A percentile compares a stretch with the other conserved stretches of the same genome.
Conservation (phyloP, 2,888 invertebrate species). For the Busseola fusca region DNA sequence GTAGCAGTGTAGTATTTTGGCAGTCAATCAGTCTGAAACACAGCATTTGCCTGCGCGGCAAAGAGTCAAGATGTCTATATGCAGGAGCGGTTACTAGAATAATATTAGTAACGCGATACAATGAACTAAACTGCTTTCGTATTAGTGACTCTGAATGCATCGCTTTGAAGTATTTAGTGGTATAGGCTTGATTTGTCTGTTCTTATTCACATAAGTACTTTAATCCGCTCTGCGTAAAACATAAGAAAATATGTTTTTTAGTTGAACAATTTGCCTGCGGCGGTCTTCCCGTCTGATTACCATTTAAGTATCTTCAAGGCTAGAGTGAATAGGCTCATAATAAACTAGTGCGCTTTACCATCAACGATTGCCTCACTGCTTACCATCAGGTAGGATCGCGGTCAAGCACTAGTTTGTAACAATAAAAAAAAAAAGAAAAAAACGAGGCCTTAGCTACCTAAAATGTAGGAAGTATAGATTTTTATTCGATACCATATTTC, state of each 20-base stretch:
- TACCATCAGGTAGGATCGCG: too few relatives aligned
- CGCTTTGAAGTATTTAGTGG: not conserved
- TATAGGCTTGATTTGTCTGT: not conserved
- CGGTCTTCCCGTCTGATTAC: too few relatives aligned
- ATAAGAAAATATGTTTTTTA: not conserved
- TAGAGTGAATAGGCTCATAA: too few relatives aligned
- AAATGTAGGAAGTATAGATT: not conserved
- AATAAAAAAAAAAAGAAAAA: too few relatives aligned
- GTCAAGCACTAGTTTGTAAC: too few relatives aligned
- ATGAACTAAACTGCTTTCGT: not conserved
- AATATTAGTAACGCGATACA: slow-evolving; percentile 1
- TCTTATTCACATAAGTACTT: not conserved
- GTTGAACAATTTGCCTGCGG: too few relatives aligned
- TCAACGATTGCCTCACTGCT: too few relatives aligned
- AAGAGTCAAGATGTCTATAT: not conserved
- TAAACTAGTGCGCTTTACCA: too few relatives aligned
- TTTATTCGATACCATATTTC: not conserved
- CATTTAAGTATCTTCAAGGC: too few relatives aligned
- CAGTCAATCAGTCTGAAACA: not conserved
- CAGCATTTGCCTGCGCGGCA: not conserved
- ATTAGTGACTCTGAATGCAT: not conserved
- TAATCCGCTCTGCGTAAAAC: not conserved
- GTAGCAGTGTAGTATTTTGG: too few relatives aligned
- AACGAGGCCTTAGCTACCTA: not conserved
- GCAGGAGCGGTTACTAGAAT: not conserved